These are phyloP conservation scores for Melinaea menophilus DNA, from an alignment of 2,888 invertebrate species.

Conservation along the genomic window DNA sequence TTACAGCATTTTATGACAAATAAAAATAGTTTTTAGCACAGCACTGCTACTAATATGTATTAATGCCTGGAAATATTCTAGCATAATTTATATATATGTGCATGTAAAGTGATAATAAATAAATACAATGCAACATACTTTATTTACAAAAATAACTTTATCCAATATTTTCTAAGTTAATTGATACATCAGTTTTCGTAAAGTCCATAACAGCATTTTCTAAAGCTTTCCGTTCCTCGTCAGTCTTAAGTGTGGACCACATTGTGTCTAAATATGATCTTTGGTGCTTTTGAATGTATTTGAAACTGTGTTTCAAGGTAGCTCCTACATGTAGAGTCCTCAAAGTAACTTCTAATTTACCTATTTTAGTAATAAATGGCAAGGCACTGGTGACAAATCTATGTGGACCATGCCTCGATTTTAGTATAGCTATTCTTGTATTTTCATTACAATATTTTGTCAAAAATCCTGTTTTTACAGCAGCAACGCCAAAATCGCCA, in stretches of 20 bases:
- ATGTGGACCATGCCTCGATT: slow-evolving; percentile 86
- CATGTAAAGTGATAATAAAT: no score
- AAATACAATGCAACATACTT: neutral
- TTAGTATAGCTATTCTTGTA: slow-evolving; percentile 85
- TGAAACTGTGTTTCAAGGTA: slow-evolving; percentile 87
- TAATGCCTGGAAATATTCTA: no score
- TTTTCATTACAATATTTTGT: slow-evolving; percentile 88
- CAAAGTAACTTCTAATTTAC: slow-evolving; percentile 78
- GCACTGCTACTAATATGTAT: no score
- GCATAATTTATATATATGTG: no score
- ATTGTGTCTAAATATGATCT: slow-evolving; percentile 80
- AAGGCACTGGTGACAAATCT: slow-evolving; percentile 82
- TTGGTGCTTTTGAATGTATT: slow-evolving; percentile 84
- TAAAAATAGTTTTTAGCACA: no score
- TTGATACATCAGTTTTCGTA: slow-evolving; percentile 65
- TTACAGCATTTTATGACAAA: no score
- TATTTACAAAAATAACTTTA: slow-evolving; percentile 29
- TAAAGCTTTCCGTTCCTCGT: slow-evolving; percentile 79
- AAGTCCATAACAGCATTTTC: slow-evolving; percentile 70
- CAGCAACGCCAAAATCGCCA: slow-evolving; percentile 87
- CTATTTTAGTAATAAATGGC: slow-evolving; percentile 83
- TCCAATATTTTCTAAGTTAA: slow-evolving; percentile 64
- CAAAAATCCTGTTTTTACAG: slow-evolving; percentile 83
- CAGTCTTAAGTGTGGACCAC: slow-evolving; percentile 79
- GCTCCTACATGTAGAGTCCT: slow-evolving; percentile 86